Base-by-base conservation (phyloP, 2,888 invertebrate genomes). In the Aphelenchoides bicaudatus region DNA sequence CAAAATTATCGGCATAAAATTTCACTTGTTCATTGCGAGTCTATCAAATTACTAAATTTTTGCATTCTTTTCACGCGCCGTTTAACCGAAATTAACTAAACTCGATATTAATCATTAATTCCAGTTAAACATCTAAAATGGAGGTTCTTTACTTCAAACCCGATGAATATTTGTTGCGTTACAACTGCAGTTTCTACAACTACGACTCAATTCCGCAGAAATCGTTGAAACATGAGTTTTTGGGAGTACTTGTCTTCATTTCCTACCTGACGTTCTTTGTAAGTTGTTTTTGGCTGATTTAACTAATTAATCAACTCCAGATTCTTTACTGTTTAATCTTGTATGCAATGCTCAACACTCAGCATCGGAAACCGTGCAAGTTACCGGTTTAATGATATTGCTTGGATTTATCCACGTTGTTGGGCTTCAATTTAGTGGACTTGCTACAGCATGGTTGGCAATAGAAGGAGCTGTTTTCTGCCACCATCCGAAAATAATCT, bases 311-410 rank as follows among this genome's bases (percentile, higher is more conserved):
- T 21, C 23, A 8, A 21, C n/a, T 43, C 43, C 6, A n/a, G n/a
- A n/a, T n/a, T n/a, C n/a, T n/a, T n/a, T n/a, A n/a, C n/a, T n/a
- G n/a, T n/a, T n/a, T n/a, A n/a, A n/a, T n/a, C n/a, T n/a, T n/a
- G n/a, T n/a, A n/a, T n/a, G n/a, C n/a, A n/a, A n/a, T n/a, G n/a
- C n/a, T n/a, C n/a, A n/a, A n/a, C n/a, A n/a, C n/a, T n/a, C n/a
- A n/a, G n/a, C n/a, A n/a, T n/a, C n/a, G n/a, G n/a, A n/a, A n/a
- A n/a, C n/a, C n/a, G n/a, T n/a, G n/a, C n/a, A n/a, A n/a, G n/a
- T n/a, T n/a, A n/a, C n/a, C n/a, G n/a, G n/a, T n/a, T n/a, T 65
- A 13, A 65, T 65, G 65, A 59, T 63, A 46, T 34, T 48, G 6
- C 51, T 64, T 6, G 63, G 64, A 1, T 39, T 65, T 8, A 51